phyloP scores from a whole-genome alignment of 2,797 vertebrate species.

The Sebastes matsubarae region DNA sequence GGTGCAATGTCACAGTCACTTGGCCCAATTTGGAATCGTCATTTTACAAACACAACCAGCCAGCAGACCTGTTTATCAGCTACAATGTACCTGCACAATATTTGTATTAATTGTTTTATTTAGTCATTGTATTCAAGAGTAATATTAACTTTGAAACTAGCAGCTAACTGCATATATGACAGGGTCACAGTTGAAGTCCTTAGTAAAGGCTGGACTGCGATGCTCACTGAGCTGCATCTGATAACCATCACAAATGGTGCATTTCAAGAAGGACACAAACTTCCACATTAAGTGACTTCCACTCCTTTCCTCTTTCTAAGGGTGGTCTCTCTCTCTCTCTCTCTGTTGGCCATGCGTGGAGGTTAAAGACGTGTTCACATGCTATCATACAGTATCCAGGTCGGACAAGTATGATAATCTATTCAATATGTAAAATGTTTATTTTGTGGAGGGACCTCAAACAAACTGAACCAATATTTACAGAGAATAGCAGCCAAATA shows the following conservation, averaged over 20 bases:
- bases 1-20: background rate
- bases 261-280: conserved; percentile 80
- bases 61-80: background rate
- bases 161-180: background rate
- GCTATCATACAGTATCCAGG: conserved; percentile 81
- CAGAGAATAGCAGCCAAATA: conserved; percentile 78
- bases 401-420: conserved; percentile 80
- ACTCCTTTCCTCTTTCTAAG: conserved; percentile 66
- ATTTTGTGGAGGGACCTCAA: conserved; percentile 78
- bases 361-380: conserved; percentile 82
- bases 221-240: conserved; percentile 69
- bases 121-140: conserved; percentile 7
- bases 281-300: conserved; percentile 66
- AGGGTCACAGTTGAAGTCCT: conserved; percentile 54
- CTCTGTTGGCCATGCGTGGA: conserved; percentile 56
- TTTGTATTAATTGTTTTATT: background rate
- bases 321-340: conserved; percentile 54
- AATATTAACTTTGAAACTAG: background rate
- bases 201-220: conserved; percentile 57
- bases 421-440: conserved; percentile 84
- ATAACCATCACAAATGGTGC: conserved; percentile 76
- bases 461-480: conserved; percentile 85
- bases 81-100: background rate
- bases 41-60: background rate
- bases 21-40: background rate